Percentiles rank a stretch among this genome's conserved stretches.
Evolutionary conservation across 2,113 vertebrate species (phyloP).

Genomic region (Oostethus manadensis): DNA sequence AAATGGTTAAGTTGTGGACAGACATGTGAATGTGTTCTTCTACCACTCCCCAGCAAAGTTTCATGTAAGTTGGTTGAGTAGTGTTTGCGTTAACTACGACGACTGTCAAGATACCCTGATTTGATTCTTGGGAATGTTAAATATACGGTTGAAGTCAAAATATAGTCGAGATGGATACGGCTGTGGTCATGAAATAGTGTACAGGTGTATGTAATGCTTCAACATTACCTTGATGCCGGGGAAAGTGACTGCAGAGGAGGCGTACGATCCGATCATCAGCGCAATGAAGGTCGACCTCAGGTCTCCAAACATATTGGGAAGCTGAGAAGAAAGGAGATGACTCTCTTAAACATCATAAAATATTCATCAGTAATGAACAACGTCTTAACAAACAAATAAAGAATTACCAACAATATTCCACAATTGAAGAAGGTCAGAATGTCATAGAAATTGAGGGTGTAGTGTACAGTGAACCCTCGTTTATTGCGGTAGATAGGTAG

Average conservation of each 20-base stretch:
- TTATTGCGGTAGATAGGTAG: too few relatives aligned
- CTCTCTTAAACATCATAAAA: neutral
- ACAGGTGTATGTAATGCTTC: neutral
- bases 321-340: slow-evolving; percentile 58
- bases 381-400: too few relatives aligned
- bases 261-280: slow-evolving; percentile 98
- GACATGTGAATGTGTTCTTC: neutral
- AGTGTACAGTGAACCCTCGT: too few relatives aligned
- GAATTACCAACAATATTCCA: neutral
- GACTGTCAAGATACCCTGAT: neutral
- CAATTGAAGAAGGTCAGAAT: neutral
- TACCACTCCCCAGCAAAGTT: neutral
- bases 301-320: slow-evolving; percentile 98
- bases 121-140: neutral
- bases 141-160: too few relatives aligned
- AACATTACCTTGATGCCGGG: slow-evolving; percentile 87
- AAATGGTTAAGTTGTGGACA: too few relatives aligned
- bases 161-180: neutral
- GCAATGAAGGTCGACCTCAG: slow-evolving; percentile 95
- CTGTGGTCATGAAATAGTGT: too few relatives aligned
- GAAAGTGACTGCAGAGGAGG: slow-evolving; percentile 96
- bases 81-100: neutral
- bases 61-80: too few relatives aligned
- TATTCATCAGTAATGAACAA: too few relatives aligned
- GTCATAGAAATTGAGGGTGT: too few relatives aligned